Percentiles rank a stretch among this genome's conserved stretches.
Conservation (phyloP, 2,113 vertebrate species). For the Psammodynastes pulverulentus region DNA sequence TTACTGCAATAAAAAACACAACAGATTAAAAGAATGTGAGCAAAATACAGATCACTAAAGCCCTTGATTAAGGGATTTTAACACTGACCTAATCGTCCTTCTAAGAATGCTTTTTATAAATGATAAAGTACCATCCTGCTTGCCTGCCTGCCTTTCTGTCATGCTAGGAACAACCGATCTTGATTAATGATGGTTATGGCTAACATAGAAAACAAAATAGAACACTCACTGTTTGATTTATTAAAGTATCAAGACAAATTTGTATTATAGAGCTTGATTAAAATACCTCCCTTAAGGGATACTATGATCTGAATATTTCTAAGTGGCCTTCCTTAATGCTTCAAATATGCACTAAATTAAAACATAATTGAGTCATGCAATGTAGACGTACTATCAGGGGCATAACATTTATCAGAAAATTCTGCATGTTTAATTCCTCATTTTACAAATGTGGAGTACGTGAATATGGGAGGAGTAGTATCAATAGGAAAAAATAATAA, state of each 20-base stretch:
- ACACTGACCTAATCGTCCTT: not conserved
- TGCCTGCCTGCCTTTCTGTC: not conserved
- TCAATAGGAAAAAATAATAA: not conserved
- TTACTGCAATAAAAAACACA: conserved; percentile 69
- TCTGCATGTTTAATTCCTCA: not conserved
- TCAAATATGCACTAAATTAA: not conserved
- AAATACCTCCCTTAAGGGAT: not conserved
- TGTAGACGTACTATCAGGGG: not conserved
- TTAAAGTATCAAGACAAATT: not conserved
- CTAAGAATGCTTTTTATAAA: not conserved
- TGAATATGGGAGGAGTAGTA: not conserved
- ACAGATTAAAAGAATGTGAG: not conserved
- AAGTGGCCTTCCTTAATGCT: not conserved
- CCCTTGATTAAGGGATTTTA: not conserved
- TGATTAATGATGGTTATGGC: not conserved
- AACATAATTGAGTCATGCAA: not conserved
- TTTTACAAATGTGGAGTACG: not conserved
- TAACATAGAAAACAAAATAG: not conserved
- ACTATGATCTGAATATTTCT: not conserved
- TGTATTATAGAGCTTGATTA: not conserved
- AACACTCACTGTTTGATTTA: not conserved
- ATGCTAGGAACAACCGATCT: too few species aligned
- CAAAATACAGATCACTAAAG: not conserved
- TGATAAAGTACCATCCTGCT: too few species aligned
- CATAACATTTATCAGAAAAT: not conserved